phyloP scores from a whole-genome alignment of 2,888 invertebrate genomes.

The Cheilosia vulpina region DNA sequence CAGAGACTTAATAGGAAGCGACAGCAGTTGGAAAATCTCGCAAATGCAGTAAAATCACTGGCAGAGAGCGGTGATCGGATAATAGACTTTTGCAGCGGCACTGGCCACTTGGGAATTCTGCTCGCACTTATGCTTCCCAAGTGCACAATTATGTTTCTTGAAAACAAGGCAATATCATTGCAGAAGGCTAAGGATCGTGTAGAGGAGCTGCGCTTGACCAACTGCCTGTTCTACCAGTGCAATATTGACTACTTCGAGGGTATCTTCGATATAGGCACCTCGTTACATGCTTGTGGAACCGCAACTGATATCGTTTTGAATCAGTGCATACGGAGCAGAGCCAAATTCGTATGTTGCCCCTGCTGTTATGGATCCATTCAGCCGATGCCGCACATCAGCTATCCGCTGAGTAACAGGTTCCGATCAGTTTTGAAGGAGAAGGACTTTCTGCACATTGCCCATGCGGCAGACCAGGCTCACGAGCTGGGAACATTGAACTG shows the following conservation, averaged over 20 bases:
- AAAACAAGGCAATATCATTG: constrained; percentile 95
- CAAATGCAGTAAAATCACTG: constrained; percentile 89
- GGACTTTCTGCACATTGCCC: constrained; percentile 91
- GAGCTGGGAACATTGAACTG: constrained; percentile 83
- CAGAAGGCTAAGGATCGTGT: constrained; percentile 89
- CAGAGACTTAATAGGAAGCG: constrained; percentile 90
- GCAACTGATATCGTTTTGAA: constrained; percentile 96
- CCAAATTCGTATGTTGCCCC: constrained; percentile 95
- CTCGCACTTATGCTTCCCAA: constrained; percentile 91
- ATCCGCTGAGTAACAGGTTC: constrained; percentile 91
- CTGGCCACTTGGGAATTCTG: constrained; percentile 95
- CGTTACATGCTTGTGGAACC: constrained; percentile 96
- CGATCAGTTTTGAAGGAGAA: constrained; percentile 83
- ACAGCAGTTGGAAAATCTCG: constrained; percentile 93
- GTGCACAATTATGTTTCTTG: constrained; percentile 91
- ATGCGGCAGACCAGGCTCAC: constrained; percentile 97
- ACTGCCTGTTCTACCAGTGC: constrained; percentile 92
- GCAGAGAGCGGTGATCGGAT: constrained; percentile 88
- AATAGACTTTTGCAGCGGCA: constrained; percentile 97
- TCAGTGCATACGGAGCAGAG: constrained; percentile 90
- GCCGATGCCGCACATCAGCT: constrained; percentile 88
- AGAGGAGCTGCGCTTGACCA: constrained; percentile 87
- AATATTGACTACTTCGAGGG: constrained; percentile 95
- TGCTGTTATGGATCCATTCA: constrained; percentile 97
- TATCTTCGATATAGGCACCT: constrained; percentile 92